Evolutionary conservation across 1,140 invertebrate species (phyloP).

Genomic region (Sinonovacula constricta): DNA sequence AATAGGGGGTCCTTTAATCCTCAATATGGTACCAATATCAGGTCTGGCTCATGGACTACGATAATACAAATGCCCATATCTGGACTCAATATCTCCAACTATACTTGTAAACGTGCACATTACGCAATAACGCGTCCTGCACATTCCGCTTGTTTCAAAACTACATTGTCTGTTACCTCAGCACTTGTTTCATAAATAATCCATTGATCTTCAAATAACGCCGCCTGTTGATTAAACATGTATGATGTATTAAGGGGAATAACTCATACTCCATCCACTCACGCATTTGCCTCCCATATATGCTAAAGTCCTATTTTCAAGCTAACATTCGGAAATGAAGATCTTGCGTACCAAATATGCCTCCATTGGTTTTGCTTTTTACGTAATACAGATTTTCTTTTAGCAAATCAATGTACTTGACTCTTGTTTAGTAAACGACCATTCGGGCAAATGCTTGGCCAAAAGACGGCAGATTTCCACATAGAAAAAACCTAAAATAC

Average conservation of each 20-base stretch:
- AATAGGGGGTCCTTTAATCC: no score
- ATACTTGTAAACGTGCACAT: background rate
- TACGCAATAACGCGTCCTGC: background rate
- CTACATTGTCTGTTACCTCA: background rate
- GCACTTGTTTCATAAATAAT: background rate
- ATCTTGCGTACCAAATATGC: constrained; percentile 37
- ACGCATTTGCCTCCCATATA: background rate
- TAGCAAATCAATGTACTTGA: constrained; percentile 12
- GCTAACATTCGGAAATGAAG: constrained; percentile 39
- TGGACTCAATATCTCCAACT: background rate
- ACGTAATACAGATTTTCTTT: constrained; percentile 19
- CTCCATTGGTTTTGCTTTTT: constrained; percentile 11
- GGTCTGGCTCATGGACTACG: no score
- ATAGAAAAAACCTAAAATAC: background rate
- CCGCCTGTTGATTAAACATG: background rate
- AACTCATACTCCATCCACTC: background rate
- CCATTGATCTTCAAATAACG: background rate
- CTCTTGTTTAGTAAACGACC: constrained; percentile 13
- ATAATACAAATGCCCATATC: no score
- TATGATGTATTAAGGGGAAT: background rate
- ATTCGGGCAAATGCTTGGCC: constrained; percentile 9
- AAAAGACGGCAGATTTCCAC: constrained; percentile 3
- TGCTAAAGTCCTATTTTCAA: constrained; percentile 14
- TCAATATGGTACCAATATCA: no score
- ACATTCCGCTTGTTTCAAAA: background rate